Conservation (phyloP, 37 sponge, comb jelly and placozoan genomes). For the Halisarca cf. caerulea region DNA sequence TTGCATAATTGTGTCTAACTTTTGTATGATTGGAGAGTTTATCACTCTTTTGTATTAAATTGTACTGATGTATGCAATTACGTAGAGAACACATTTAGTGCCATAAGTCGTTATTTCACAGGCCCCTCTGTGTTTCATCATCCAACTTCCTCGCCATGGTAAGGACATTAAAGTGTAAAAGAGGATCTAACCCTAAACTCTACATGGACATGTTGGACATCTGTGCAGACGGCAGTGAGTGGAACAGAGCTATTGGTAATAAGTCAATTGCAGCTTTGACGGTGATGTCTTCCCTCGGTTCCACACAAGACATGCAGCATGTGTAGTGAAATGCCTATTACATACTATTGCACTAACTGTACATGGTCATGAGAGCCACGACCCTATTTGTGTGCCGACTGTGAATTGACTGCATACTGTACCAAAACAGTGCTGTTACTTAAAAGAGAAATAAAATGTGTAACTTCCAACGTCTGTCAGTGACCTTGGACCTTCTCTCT, state of each 20-base stretch:
- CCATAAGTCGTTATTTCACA: not conserved
- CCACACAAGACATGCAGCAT: no score
- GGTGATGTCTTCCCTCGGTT: no score
- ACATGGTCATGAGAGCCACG: not conserved
- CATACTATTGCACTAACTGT: not conserved
- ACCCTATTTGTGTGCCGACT: not conserved
- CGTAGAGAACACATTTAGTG: no score
- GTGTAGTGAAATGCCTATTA: not conserved
- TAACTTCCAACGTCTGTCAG: no score
- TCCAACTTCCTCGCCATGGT: slow-evolving; percentile 69
- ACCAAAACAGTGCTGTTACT: no score
- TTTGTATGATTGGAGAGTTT: no score
- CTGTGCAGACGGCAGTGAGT: slow-evolving; percentile 1
- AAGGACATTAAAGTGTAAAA: slow-evolving; percentile 59
- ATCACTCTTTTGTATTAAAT: no score
- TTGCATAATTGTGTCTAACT: no score
- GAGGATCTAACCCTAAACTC: slow-evolving; percentile 46
- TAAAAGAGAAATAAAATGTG: no score
- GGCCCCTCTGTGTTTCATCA: slow-evolving; percentile 36
- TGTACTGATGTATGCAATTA: no score
- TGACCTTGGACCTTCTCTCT: slow-evolving; percentile 39
- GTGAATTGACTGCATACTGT: not conserved
- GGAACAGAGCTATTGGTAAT: no score
- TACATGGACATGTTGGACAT: slow-evolving; percentile 24
- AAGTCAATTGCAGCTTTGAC: no score